Conservation (phyloP, 2,888 invertebrate species). For the Trissolcus japonicus region DNA sequence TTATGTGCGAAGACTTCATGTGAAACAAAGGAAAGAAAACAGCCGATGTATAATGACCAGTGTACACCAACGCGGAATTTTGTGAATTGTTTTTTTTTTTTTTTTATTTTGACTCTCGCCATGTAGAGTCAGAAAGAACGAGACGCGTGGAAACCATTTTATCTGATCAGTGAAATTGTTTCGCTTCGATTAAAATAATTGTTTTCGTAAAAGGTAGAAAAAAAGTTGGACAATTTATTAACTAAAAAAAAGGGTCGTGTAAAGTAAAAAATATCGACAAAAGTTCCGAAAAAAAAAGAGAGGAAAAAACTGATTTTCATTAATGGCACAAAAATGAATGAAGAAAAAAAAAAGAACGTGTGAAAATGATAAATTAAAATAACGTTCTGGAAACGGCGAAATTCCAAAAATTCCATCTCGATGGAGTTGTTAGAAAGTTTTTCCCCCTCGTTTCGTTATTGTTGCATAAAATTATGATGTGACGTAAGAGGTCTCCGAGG, state of each 20-base stretch:
- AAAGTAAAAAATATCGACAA: too few relatives aligned
- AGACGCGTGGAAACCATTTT: too few relatives aligned
- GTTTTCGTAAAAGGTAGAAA: too few relatives aligned
- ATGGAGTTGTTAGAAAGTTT: conserved; percentile 11
- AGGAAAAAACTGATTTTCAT: too few relatives aligned
- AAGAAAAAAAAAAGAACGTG: background rate
- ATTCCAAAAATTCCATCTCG: conserved; percentile 5
- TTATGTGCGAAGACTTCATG: conserved; percentile 17
- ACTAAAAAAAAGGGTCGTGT: too few relatives aligned
- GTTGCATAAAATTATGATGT: conserved; percentile 14
- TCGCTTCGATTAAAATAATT: too few relatives aligned
- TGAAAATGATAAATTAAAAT: too few relatives aligned
- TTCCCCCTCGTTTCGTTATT: conserved; percentile 2
- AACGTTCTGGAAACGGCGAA: background rate
- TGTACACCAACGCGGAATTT: conserved; percentile 24
- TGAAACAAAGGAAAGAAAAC: conserved; percentile 42
- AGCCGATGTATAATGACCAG: conserved; percentile 12
- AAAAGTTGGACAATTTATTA: too few relatives aligned
- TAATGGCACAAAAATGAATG: too few relatives aligned
- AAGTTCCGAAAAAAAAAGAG: too few relatives aligned
- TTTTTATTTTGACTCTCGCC: conserved; percentile 16
- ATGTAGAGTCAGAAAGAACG: conserved; percentile 8
- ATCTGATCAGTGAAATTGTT: too few relatives aligned
- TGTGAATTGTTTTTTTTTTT: conserved; percentile 13
- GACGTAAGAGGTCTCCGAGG: conserved; percentile 14